Conservation (phyloP, 2,888 invertebrate genomes). For the Sicus ferrugineus region DNA sequence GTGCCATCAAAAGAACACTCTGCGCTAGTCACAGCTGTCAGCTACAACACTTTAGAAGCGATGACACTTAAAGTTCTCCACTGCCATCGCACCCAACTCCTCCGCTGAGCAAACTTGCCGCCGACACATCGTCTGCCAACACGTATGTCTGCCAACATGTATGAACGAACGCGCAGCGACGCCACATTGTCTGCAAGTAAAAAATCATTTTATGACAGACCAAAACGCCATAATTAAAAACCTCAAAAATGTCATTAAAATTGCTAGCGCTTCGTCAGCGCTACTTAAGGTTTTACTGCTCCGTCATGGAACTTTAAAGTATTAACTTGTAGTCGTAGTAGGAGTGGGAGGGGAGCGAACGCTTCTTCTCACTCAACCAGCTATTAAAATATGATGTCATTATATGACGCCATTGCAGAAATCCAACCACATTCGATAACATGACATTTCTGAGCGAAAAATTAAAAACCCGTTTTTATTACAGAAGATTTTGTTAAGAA, state of each 20-base stretch:
- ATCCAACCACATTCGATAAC: not conserved
- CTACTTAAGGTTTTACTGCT: no score
- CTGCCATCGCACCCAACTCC: no score
- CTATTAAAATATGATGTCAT: not conserved
- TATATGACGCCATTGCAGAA: not conserved
- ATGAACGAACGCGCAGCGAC: conserved; percentile 23
- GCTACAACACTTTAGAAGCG: conserved; percentile 7
- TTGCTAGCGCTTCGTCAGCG: conserved; percentile 14
- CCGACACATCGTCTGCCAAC: no score
- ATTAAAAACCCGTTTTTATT: not conserved
- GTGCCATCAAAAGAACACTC: conserved; percentile 19
- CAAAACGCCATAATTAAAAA: conserved; percentile 29
- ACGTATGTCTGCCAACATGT: no score
- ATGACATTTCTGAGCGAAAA: not conserved
- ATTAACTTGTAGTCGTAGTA: no score
- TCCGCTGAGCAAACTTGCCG: no score
- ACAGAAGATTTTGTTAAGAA: not conserved
- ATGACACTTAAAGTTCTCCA: conserved; percentile 8
- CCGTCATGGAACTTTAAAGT: no score
- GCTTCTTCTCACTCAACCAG: no score
- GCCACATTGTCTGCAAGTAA: conserved; percentile 43
- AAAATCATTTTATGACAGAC: conserved; percentile 34
- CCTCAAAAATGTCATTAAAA: conserved; percentile 29
- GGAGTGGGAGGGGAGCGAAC: no score
- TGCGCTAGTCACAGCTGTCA: not conserved